A percentile compares a stretch with the other conserved stretches of the same genome.
Conservation (phyloP, 2,113 vertebrate genomes). For the Halichoeres trimaculatus region DNA sequence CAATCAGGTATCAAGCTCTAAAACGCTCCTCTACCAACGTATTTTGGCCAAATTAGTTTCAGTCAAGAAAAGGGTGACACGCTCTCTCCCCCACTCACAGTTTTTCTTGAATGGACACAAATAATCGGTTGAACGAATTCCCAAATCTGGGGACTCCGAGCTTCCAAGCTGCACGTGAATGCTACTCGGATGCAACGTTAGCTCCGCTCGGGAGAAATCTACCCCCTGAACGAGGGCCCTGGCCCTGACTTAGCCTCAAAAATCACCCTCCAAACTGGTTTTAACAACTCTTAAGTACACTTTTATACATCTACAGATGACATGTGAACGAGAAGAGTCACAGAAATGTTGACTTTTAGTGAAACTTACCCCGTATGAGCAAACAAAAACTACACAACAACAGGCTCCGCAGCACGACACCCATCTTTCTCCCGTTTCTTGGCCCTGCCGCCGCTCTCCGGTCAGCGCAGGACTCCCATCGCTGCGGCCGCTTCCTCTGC, state of each 20-base stretch:
- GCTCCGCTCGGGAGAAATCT: constrained; percentile 41
- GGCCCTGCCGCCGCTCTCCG: constrained; percentile 63
- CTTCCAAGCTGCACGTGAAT: not conserved
- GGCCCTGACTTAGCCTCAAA: constrained; percentile 13
- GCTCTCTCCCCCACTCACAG: too few species aligned
- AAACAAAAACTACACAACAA: constrained; percentile 89
- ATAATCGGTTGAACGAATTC: not conserved
- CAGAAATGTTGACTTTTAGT: not conserved
- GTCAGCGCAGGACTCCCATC: constrained; percentile 77
- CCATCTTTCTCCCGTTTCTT: constrained; percentile 85
- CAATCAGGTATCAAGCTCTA: too few species aligned
- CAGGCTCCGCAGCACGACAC: constrained; percentile 89
- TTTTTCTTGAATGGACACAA: not conserved
- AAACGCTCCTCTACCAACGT: too few species aligned
- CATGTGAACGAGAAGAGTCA: not conserved
- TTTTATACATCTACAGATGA: not conserved
- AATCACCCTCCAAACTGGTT: constrained; percentile 14
- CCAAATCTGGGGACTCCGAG: not conserved
- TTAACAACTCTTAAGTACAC: not conserved
- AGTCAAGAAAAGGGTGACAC: too few species aligned
- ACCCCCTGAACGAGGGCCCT: constrained; percentile 39
- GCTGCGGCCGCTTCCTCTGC: constrained; percentile 51
- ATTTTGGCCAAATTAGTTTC: too few species aligned
- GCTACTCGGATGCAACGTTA: constrained; percentile 39
- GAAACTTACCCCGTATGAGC: constrained; percentile 88